Percentiles rank a stretch among this genome's conserved stretches.
Conservation (phyloP, 2,113 vertebrate genomes). For the Peromyscus maniculatus region DNA sequence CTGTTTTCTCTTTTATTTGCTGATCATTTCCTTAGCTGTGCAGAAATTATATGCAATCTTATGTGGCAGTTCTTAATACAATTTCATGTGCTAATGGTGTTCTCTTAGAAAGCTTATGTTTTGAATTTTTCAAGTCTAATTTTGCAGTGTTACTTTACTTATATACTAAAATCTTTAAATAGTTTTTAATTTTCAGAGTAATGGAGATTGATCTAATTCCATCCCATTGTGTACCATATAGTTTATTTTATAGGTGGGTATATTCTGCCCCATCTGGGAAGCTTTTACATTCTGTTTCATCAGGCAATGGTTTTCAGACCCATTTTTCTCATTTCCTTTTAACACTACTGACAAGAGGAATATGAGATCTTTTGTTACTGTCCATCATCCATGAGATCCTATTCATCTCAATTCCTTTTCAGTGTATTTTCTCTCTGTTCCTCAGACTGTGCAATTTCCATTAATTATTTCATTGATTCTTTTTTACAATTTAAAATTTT, state of each 20-base stretch:
- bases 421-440: neutral
- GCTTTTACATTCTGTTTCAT: neutral
- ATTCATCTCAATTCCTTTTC: conserved; percentile 9
- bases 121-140: neutral
- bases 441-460: neutral
- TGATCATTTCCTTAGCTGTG: neutral
- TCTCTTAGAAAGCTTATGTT: neutral
- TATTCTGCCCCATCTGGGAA: neutral
- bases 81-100: neutral
- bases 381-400: neutral
- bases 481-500: neutral
- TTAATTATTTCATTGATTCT: conserved; percentile 24
- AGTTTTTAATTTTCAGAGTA: neutral
- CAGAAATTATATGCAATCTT: neutral
- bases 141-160: neutral
- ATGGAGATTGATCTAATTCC: neutral
- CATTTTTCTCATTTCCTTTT: neutral
- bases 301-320: neutral
- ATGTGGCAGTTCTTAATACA: neutral
- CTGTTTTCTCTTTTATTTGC: neutral
- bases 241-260: neutral
- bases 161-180: neutral
- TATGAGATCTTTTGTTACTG: neutral
- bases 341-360: neutral
- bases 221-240: neutral